Percentiles rank a stretch among this genome's conserved stretches.
Evolutionary conservation across 2,888 invertebrate genomes (phyloP).

Genomic region (Troilus luridus): DNA sequence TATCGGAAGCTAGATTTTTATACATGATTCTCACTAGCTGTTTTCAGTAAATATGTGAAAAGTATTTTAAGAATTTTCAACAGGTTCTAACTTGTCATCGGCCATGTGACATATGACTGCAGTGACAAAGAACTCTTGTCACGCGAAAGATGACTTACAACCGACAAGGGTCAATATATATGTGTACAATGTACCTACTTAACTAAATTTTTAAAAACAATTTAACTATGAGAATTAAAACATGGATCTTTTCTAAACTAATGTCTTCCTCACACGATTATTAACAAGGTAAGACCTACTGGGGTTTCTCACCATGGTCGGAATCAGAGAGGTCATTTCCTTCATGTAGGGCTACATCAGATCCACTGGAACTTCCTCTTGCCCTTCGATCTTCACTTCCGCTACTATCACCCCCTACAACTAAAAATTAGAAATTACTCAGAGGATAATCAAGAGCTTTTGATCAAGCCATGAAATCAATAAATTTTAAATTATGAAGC

Average conservation of each 20-base stretch:
- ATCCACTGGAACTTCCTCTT: slow-evolving; percentile 76
- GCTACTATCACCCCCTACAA: slow-evolving; percentile 62
- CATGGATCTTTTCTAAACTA: background rate
- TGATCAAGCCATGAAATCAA: no score
- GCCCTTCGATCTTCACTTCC: slow-evolving; percentile 67
- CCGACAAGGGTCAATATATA: no score
- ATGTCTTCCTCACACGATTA: slow-evolving; percentile 31
- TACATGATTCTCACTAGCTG: no score
- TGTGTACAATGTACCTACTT: background rate
- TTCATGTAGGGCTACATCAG: slow-evolving; percentile 77
- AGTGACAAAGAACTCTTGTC: no score
- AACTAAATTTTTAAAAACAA: background rate
- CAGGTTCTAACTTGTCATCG: no score
- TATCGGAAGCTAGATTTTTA: no score
- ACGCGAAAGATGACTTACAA: no score
- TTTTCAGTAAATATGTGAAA: no score
- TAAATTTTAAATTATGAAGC: no score
- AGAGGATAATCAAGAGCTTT: background rate
- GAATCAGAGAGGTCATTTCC: slow-evolving; percentile 71
- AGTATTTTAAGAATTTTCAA: no score
- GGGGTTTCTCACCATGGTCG: slow-evolving; percentile 64
- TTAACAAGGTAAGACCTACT: slow-evolving; percentile 42
- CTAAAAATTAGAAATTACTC: slow-evolving; percentile 3
- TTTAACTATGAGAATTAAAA: background rate
- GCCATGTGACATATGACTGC: no score